A percentile compares a stretch with the other conserved stretches of the same genome.
Conservation (phyloP, 2,888 invertebrate species). For the Nomada ferruginata region DNA sequence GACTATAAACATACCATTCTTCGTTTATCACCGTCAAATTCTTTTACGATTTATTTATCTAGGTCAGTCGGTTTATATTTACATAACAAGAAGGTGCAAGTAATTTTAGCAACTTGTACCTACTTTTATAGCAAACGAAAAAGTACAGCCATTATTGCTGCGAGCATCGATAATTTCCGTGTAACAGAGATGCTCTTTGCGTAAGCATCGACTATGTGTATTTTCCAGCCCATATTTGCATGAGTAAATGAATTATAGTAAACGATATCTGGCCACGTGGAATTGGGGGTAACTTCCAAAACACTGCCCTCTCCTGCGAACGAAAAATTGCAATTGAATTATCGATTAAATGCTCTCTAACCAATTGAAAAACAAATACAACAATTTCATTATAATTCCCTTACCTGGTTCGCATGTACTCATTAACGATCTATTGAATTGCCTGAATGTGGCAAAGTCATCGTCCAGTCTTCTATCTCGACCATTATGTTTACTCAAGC, state of each 20-base stretch:
- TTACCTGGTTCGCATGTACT: constrained; percentile 88
- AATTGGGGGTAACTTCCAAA: constrained; percentile 93
- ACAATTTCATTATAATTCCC: neutral
- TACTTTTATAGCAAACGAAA: constrained; percentile 62
- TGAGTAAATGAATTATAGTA: constrained; percentile 98
- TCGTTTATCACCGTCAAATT: too few species aligned
- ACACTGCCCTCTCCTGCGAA: constrained; percentile 88
- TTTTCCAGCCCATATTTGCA: constrained; percentile 97
- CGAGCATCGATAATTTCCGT: constrained; percentile 58
- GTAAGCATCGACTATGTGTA: constrained; percentile 94
- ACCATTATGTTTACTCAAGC: constrained; percentile 88
- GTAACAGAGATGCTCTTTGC: constrained; percentile 77
- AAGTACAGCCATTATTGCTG: constrained; percentile 64
- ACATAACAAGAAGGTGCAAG: constrained; percentile 18
- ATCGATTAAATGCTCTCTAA: neutral
- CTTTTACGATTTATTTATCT: neutral
- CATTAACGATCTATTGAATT: constrained; percentile 91
- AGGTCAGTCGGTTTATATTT: constrained; percentile 40
- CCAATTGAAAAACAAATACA: neutral
- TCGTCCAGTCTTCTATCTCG: constrained; percentile 92
- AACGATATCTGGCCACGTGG: constrained; percentile 95
- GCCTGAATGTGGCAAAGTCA: constrained; percentile 91
- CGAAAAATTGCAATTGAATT: neutral
- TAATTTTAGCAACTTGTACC: constrained; percentile 38
- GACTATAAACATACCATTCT: too few species aligned